These are phyloP conservation scores for Rafetus swinhoei DNA, from an alignment of 2,113 vertebrate species.

Conservation along the genomic window DNA sequence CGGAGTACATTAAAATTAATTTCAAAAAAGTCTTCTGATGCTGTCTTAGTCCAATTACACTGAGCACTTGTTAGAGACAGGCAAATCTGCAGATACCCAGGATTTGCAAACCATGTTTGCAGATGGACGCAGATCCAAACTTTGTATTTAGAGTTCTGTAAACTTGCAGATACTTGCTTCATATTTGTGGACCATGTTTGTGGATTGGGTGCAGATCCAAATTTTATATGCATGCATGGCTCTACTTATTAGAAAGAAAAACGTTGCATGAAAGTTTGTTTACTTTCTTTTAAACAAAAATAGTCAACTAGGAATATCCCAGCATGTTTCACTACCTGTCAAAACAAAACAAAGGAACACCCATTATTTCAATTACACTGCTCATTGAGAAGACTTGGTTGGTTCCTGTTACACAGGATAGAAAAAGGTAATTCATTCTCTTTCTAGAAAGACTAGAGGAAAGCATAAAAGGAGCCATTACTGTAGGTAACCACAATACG, in stretches of 20 bases:
- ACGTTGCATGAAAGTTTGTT: not conserved
- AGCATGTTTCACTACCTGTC: not conserved
- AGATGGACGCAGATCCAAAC: no score
- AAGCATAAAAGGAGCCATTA: not conserved
- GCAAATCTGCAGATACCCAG: no score
- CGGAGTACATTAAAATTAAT: not conserved
- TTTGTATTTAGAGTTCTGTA: no score
- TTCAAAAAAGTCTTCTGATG: not conserved
- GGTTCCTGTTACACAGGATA: not conserved
- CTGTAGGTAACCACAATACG: not conserved
- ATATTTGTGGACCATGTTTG: no score
- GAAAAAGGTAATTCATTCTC: not conserved
- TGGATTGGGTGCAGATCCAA: no score
- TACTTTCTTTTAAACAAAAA: not conserved
- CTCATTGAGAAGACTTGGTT: not conserved
- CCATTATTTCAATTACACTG: not conserved
- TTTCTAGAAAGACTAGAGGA: not conserved
- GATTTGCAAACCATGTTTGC: no score
- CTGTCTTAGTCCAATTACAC: fast-evolving
- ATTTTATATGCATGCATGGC: no score
- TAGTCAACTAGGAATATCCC: not conserved
- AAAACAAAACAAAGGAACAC: constrained; percentile 22
- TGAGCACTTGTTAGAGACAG: fast-evolving
- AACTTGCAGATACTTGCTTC: no score
- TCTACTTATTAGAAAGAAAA: not conserved